Evolutionary conservation across 2,113 vertebrate genomes (phyloP), one percentile per base, ranked within the genome.

Genomic region (Tamias sibiricus): DNA sequence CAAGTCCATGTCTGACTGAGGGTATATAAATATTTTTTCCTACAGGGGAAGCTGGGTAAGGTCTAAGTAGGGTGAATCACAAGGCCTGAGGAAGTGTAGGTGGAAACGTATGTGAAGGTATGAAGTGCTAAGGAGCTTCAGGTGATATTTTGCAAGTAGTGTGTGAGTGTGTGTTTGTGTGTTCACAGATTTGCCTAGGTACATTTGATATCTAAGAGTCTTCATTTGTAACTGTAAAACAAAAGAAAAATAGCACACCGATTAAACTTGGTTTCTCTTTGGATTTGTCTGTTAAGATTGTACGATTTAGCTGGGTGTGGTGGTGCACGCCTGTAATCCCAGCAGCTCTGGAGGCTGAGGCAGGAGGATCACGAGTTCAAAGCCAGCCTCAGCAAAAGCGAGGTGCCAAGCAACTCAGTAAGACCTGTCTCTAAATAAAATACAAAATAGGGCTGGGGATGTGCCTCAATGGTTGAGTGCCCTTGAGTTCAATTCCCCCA

Each of bases 191-290:
- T 96, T 97, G 59, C 54, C 9, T 42, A 35, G 90, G 22, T 16
- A 24, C 20, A 49, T 0, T 54, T 95, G 28, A 0, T 64, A n/a
- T 40, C 5, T 37, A 47, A 79, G 28, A 37, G 8, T 44, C 44
- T 19, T 54, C 59, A 44, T 79, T 82, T 77, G 37, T 89, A 85
- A 49, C 9, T 57, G 69, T 62, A 49, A 76, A 44, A 5, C 20
- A 79, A 49, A 30, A 72, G 49, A 47, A 81, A n/a, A 94, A 32
- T 8, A 87, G 66, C 79, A 68, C 16, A 5, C 0, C 1, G 81
- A 44, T 88, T 66, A 91, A 82, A 64, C 52, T 37, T 93, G 19
- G 9, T 80, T 92, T 92, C 49, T 57, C n/a, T 77, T 89, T 62
- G 84, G 59, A n/a, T 84, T 84, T 84, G 71, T 35, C 22, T 52